Conservation (phyloP, 2,797 vertebrate species). For the Zenarchopterus dispar region DNA sequence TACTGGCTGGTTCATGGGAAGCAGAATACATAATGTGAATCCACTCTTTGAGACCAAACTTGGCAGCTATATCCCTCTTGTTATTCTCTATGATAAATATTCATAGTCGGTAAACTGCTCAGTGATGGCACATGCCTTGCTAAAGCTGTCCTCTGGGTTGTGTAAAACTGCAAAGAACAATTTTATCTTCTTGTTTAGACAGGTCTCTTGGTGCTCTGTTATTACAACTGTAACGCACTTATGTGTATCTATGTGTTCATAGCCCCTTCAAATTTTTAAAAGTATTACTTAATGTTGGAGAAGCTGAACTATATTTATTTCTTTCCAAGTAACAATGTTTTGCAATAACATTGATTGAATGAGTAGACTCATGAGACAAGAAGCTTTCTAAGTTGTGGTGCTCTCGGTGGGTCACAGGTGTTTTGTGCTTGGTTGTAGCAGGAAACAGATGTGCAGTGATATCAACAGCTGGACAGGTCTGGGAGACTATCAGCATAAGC, state of each 20-base stretch:
- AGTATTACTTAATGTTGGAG: not conserved
- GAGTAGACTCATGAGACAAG: not conserved
- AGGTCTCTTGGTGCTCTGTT: conserved; percentile 31
- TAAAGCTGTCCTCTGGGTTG: conserved; percentile 45
- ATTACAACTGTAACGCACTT: conserved; percentile 24
- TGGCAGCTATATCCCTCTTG: conserved; percentile 4
- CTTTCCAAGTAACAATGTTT: not conserved
- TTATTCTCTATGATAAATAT: conserved; percentile 31
- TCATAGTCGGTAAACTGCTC: conserved; percentile 30
- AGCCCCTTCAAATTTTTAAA: conserved; percentile 8
- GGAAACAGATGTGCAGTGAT: conserved; percentile 83
- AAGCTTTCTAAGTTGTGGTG: conserved; percentile 8
- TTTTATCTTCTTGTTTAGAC: conserved; percentile 38
- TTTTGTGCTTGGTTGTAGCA: conserved; percentile 55
- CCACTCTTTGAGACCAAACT: conserved; percentile 15
- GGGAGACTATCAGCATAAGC: conserved; percentile 69
- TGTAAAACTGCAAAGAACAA: conserved; percentile 33
- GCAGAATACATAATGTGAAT: conserved; percentile 12
- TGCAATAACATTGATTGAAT: conserved; percentile 3
- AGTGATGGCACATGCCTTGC: conserved; percentile 36
- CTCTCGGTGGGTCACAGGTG: conserved; percentile 64
- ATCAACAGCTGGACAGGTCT: conserved; percentile 57
- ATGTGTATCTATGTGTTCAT: conserved; percentile 2
- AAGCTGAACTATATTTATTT: conserved; percentile 4
- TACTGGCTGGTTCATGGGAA: not conserved